Conservation (phyloP, 2,888 invertebrate genomes). For the Electrophaes corylata region DNA sequence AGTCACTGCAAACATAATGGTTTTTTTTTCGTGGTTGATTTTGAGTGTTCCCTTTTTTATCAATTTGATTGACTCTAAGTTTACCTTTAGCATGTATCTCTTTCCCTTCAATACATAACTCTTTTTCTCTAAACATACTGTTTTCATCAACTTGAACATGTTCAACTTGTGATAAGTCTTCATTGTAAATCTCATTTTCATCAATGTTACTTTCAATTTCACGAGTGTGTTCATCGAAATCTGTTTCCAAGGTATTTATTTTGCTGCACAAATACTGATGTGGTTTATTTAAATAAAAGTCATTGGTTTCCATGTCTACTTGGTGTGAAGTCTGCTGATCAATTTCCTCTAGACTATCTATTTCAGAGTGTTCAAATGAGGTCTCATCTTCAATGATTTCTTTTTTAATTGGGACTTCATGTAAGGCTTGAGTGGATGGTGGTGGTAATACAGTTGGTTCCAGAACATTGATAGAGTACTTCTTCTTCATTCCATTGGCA, state of each 20-base stretch:
- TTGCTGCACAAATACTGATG: too few relatives aligned
- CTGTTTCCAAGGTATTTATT: too few relatives aligned
- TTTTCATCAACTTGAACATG: background rate
- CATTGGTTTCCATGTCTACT: too few relatives aligned
- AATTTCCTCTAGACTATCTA: background rate
- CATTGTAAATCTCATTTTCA: too few relatives aligned
- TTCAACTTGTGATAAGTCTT: background rate
- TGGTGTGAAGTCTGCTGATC: too few relatives aligned
- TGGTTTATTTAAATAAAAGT: too few relatives aligned
- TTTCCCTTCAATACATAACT: background rate
- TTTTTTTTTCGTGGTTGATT: background rate
- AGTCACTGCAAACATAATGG: background rate
- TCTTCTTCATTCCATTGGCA: slow-evolving; percentile 1
- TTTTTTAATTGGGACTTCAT: background rate
- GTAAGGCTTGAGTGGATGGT: background rate
- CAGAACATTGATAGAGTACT: background rate
- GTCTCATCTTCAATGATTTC: background rate
- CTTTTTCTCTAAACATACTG: background rate
- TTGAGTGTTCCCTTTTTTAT: background rate
- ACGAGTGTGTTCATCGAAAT: too few relatives aligned
- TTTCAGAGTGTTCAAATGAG: background rate
- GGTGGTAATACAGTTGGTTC: background rate
- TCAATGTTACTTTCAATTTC: too few relatives aligned
- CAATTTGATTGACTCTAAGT: background rate
- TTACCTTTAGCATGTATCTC: background rate